Percentiles rank a stretch among this genome's conserved stretches.
Evolutionary conservation across 2,888 invertebrate species (phyloP).

Genomic region (Cataglyphis rosenhaueri): DNA sequence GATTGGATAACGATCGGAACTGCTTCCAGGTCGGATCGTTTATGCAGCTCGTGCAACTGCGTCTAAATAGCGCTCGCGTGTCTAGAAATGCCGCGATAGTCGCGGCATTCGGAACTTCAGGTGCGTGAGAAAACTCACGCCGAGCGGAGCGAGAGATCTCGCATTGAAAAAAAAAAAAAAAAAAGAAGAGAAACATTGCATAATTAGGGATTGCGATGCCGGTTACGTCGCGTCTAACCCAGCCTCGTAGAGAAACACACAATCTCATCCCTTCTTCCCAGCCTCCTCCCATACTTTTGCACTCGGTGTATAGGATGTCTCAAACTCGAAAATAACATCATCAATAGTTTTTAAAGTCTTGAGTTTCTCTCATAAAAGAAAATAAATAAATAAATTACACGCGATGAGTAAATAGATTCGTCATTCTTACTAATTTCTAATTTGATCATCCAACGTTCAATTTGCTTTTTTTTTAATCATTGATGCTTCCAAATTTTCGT

Average conservation of each 20-base stretch:
- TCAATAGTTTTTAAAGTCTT: not conserved
- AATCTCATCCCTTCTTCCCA: conserved; percentile 45
- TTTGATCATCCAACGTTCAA: not conserved
- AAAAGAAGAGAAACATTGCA: conserved; percentile 77
- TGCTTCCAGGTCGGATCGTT: conserved; percentile 28
- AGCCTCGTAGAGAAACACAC: conserved; percentile 66
- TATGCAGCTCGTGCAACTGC: conserved; percentile 4
- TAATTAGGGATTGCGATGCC: conserved; percentile 82
- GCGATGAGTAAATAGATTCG: not conserved
- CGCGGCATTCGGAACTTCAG: conserved; percentile 71
- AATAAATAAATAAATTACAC: not conserved
- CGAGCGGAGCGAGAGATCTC: conserved; percentile 58
- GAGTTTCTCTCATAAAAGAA: not conserved
- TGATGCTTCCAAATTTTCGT: not conserved
- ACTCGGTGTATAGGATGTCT: conserved; percentile 19
- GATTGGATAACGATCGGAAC: conserved; percentile 22
- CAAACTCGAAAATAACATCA: not conserved
- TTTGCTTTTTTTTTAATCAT: not conserved
- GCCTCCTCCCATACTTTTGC: conserved; percentile 49
- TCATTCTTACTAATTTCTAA: not conserved
- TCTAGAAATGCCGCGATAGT: conserved; percentile 65
- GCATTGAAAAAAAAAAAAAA: conserved; percentile 42
- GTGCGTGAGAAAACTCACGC: conserved; percentile 82
- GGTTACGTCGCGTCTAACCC: conserved; percentile 66
- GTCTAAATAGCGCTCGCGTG: conserved; percentile 57